A percentile compares a stretch with the other conserved stretches of the same genome.
phyloP scores from a whole-genome alignment of 2,797 vertebrate genomes.

The Momotus momota region DNA sequence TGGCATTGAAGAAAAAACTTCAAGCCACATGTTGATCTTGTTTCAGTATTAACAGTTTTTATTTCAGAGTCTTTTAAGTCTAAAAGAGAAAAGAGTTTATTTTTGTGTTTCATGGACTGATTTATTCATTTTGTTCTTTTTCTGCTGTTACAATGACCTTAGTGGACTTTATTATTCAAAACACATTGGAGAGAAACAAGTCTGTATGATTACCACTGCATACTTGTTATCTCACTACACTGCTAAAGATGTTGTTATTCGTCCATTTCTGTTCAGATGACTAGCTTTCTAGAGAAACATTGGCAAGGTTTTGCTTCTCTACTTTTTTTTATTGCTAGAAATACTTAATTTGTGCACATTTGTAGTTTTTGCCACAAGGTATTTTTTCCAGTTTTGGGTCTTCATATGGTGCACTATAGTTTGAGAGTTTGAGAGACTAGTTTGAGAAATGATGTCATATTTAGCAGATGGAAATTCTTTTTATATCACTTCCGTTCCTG shows the following conservation, averaged over 20 bases:
- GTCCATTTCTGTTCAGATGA: constrained; percentile 13
- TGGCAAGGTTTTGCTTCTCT: neutral
- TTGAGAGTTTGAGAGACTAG: neutral
- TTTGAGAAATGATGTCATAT: constrained; percentile 15
- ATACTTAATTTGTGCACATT: neutral
- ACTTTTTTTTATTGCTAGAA: neutral
- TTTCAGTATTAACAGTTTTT: constrained; percentile 72
- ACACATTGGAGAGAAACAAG: neutral
- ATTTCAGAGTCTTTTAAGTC: constrained; percentile 56
- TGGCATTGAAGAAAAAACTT: constrained; percentile 82
- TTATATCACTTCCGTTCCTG: neutral
- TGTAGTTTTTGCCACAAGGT: constrained; percentile 9
- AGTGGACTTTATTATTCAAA: neutral
- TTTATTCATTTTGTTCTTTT: constrained; percentile 27
- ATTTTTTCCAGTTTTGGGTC: constrained; percentile 44
- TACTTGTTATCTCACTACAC: neutral
- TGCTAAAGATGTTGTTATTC: neutral
- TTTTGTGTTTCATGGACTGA: constrained; percentile 24
- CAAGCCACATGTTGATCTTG: constrained; percentile 69
- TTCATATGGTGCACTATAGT: constrained; percentile 54
- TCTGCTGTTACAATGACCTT: constrained; percentile 30
- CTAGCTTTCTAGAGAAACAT: neutral
- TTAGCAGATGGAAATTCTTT: constrained; percentile 34
- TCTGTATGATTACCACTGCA: neutral
- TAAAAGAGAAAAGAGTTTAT: constrained; percentile 35